Evolutionary conservation across 2,113 vertebrate genomes (phyloP), one percentile per base, ranked within the genome.

Genomic region (Notothenia rossii): DNA sequence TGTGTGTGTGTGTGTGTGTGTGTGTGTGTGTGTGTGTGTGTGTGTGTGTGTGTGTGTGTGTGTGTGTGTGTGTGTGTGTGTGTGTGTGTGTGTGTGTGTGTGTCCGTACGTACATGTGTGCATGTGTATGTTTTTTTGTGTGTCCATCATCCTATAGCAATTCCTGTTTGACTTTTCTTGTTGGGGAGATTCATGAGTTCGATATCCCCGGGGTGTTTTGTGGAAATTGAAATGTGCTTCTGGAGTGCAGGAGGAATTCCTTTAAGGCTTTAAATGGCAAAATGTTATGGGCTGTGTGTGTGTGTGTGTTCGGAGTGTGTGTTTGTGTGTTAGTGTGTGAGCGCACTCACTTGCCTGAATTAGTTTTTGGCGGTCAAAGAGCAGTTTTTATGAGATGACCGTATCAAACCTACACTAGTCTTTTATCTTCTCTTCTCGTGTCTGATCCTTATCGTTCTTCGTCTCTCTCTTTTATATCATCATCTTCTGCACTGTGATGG

Each of bases 191-290:
- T 94, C 93, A 94, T 94, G 91, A 88, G 89, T 89, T 79, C 76
- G 83, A 82, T 94, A 88, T 91, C 81, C 86, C 83, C 75, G 43
- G 8, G 84, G 86, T 86, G 82, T 88, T 93, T 88, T 88, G 83
- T 79, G 69, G 86, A 94, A 93, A 94, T 94, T 93, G 92, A 92
- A 93, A 94, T 91, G 91, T 93, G 90, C 88, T 87, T 71, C 80
- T 76, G 2, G 53, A 83, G 66, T 86, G 82, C 65, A 22, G 62
- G 53, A 81, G 86, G 82, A 75, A 84, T 86, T 77, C 92, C 59
- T 92, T 83, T 66, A 76, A 88, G 77, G 87, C 88, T 72, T 82
- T 72, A 88, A 88, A 89, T 77, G 89, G 84, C 77, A 74, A 72
- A 79, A 70, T 89, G 80, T 86, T 88, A 88, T 87, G 29, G 65